Conservation (phyloP, 2,797 vertebrate species). For the Semaprochilodus insignis region DNA sequence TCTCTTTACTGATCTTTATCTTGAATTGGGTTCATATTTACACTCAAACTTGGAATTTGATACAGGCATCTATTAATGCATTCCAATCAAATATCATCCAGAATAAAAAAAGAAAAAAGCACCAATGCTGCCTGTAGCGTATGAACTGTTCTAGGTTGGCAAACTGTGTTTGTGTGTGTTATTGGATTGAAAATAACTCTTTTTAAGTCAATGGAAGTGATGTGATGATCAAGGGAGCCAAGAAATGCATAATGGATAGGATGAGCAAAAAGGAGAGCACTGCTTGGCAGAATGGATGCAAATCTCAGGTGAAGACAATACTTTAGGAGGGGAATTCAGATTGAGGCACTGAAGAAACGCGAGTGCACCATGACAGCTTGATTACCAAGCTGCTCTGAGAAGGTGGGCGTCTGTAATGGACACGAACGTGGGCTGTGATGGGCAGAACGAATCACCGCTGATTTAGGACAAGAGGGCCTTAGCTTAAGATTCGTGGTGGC, state of each 20-base stretch:
- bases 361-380: conserved; percentile 1
- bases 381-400: not conserved
- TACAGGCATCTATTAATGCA: not conserved
- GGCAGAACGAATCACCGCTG: conserved; percentile 34
- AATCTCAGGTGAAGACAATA: not conserved
- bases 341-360: not conserved
- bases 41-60: not conserved
- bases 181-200: no score
- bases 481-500: not conserved
- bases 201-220: conserved; percentile 2
- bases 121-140: not conserved
- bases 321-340: conserved; percentile 6
- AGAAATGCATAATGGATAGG: conserved; percentile 3
- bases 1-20: not conserved
- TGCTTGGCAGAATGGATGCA: conserved; percentile 2
- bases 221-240: not conserved
- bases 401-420: conserved; percentile 9
- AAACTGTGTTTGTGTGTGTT: not conserved
- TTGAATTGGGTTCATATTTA: not conserved
- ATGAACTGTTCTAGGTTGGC: not conserved
- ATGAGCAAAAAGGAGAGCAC: not conserved
- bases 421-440: conserved; percentile 4
- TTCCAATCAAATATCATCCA: not conserved
- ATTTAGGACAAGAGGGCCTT: conserved; percentile 24
- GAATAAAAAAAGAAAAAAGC: not conserved